Evolutionary conservation across 1,140 invertebrate genomes (phyloP).

Genomic region (Heterodera schachtii): DNA sequence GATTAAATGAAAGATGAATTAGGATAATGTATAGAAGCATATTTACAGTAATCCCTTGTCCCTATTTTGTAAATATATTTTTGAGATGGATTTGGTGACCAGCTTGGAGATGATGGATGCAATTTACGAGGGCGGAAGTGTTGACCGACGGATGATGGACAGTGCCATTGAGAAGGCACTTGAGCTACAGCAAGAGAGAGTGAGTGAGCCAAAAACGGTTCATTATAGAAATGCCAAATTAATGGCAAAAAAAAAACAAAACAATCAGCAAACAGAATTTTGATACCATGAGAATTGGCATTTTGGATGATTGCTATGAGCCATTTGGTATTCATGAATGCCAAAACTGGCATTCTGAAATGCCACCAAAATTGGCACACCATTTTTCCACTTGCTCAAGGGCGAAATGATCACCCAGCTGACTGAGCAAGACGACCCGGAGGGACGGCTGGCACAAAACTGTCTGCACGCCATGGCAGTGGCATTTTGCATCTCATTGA

Average conservation of each 20-base stretch:
- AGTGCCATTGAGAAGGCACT: constrained; percentile 18
- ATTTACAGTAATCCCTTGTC: background rate
- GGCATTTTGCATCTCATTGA: constrained; percentile 29
- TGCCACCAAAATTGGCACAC: background rate
- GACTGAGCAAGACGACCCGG: background rate
- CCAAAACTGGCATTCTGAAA: background rate
- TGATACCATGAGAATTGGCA: background rate
- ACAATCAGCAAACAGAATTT: background rate
- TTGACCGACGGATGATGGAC: constrained; percentile 3
- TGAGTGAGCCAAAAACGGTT: background rate
- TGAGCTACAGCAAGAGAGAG: constrained; percentile 18
- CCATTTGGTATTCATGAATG: constrained; percentile 9
- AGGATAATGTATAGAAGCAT: background rate
- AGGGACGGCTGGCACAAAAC: constrained; percentile 18
- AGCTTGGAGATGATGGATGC: constrained; percentile 42
- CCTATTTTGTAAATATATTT: constrained; percentile 14
- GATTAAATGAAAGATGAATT: no score
- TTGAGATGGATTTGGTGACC: constrained; percentile 43
- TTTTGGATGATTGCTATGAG: background rate
- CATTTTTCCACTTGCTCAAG: background rate
- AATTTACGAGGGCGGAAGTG: constrained; percentile 29
- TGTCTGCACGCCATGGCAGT: constrained; percentile 42
- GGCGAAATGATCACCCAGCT: constrained; percentile 18
- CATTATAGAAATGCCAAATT: no score
- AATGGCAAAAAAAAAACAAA: constrained; percentile 1